These are phyloP conservation scores for Vicugna pacos DNA, from an alignment of 2,113 vertebrate species.

Conservation along the genomic window DNA sequence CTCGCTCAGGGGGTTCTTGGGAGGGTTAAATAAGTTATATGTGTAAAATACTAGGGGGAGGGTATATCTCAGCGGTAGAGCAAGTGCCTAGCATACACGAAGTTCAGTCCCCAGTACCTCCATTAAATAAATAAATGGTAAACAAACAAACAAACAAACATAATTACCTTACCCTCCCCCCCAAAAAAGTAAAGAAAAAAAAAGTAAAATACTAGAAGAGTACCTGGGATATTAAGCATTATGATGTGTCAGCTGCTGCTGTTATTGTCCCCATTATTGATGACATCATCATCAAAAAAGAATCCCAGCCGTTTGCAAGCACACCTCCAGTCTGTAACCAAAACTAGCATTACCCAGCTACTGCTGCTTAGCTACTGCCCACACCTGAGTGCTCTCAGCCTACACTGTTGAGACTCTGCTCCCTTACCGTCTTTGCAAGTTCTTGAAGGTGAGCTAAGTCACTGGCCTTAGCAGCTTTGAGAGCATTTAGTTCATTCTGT, in stretches of 20 bases:
- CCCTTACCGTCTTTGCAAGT: slow-evolving; percentile 87
- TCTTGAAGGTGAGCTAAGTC: slow-evolving; percentile 87
- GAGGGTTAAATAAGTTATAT: neutral
- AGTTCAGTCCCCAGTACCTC: too few species aligned
- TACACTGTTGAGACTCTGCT: fast-evolving
- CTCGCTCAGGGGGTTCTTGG: neutral
- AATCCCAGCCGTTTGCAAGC: neutral
- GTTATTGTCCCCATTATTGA: neutral
- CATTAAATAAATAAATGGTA: too few species aligned
- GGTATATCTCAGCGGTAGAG: too few species aligned
- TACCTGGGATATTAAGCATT: neutral
- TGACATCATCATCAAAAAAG: neutral
- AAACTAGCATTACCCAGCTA: neutral
- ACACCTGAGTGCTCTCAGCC: neutral
- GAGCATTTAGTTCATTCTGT: slow-evolving; percentile 86
- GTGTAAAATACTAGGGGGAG: neutral
- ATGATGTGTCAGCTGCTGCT: neutral
- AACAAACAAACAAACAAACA: too few species aligned
- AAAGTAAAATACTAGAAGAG: neutral
- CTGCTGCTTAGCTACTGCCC: neutral
- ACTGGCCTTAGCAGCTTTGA: slow-evolving; percentile 86
- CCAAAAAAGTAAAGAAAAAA: too few species aligned
- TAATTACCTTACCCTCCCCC: too few species aligned
- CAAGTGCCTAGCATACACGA: too few species aligned
- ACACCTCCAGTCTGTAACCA: neutral